phyloP scores from a whole-genome alignment of 2,888 invertebrate genomes.

The Dysmachus trigonus region DNA sequence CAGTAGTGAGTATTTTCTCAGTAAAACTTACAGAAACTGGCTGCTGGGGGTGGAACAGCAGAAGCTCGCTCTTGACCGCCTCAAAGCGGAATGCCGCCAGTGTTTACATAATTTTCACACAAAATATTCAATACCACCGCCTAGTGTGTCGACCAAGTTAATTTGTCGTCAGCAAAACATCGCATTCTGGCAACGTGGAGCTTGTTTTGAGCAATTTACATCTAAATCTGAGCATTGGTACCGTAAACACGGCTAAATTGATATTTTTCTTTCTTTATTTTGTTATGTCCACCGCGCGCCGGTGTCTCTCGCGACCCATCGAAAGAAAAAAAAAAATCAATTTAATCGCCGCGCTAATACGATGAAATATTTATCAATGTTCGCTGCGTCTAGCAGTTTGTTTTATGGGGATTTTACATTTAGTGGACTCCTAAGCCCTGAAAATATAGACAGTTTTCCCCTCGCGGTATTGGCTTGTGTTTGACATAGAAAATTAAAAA shows the following conservation, averaged over 20 bases:
- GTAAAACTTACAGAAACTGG: too few species aligned
- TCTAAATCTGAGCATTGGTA: conserved; percentile 34
- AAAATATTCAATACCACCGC: not conserved
- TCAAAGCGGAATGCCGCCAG: not conserved
- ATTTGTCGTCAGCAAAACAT: not conserved
- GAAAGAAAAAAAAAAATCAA: conserved; percentile 31
- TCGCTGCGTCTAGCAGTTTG: conserved; percentile 25
- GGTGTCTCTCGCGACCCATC: not conserved
- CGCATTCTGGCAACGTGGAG: not conserved
- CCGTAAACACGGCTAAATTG: conserved; percentile 38
- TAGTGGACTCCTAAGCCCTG: conserved; percentile 7
- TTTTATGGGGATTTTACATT: conserved; percentile 27
- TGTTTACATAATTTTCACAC: conserved; percentile 1
- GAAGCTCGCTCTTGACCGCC: not conserved
- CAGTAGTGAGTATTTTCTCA: too few species aligned
- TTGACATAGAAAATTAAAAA: conserved; percentile 20
- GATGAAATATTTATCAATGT: conserved; percentile 37
- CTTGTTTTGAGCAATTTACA: conserved; percentile 18
- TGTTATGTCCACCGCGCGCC: not conserved
- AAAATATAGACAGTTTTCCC: conserved; percentile 5
- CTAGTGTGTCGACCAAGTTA: not conserved
- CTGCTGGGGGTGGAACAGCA: not conserved
- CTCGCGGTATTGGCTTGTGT: not conserved
- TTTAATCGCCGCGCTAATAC: conserved; percentile 33
- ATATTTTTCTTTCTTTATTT: conserved; percentile 1